Percentiles rank a stretch among this genome's conserved stretches.
Evolutionary conservation across 2,113 vertebrate species (phyloP).

Genomic region (Otocyon megalotis): DNA sequence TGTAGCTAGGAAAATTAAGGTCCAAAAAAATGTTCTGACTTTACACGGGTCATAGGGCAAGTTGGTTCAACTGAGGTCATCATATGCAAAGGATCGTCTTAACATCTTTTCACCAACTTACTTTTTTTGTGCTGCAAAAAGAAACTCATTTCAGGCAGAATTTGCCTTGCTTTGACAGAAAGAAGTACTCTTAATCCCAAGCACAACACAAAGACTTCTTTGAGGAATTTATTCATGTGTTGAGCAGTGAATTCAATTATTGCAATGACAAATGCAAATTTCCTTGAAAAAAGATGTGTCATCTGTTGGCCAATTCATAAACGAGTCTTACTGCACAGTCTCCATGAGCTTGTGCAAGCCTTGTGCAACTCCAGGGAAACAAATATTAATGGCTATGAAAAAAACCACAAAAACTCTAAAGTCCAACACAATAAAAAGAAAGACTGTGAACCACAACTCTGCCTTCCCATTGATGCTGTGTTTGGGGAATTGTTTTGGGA

Average conservation of each 20-base stretch:
- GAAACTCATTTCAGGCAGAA: slow-evolving; percentile 55
- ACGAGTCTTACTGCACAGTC: neutral
- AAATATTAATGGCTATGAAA: neutral
- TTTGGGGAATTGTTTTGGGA: slow-evolving; percentile 43
- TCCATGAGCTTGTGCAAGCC: neutral
- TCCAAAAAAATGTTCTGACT: neutral
- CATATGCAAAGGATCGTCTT: neutral
- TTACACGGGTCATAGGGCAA: neutral
- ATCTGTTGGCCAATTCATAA: neutral
- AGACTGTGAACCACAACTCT: neutral
- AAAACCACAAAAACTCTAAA: neutral
- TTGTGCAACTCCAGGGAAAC: neutral
- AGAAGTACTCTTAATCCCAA: slow-evolving; percentile 57
- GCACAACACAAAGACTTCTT: slow-evolving; percentile 67
- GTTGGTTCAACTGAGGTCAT: neutral
- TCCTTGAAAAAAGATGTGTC: slow-evolving; percentile 5
- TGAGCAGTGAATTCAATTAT: slow-evolving; percentile 59
- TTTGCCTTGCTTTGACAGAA: slow-evolving; percentile 50
- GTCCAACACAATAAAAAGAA: slow-evolving; percentile 21
- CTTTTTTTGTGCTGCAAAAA: slow-evolving; percentile 43
- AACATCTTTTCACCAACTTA: slow-evolving; percentile 37
- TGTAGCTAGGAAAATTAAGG: neutral
- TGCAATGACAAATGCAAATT: slow-evolving; percentile 54
- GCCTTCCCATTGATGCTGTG: slow-evolving; percentile 11
- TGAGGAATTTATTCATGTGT: slow-evolving; percentile 58